These are phyloP conservation scores for Diadophis punctatus DNA, from an alignment of 2,113 vertebrate genomes.

Conservation along the genomic window DNA sequence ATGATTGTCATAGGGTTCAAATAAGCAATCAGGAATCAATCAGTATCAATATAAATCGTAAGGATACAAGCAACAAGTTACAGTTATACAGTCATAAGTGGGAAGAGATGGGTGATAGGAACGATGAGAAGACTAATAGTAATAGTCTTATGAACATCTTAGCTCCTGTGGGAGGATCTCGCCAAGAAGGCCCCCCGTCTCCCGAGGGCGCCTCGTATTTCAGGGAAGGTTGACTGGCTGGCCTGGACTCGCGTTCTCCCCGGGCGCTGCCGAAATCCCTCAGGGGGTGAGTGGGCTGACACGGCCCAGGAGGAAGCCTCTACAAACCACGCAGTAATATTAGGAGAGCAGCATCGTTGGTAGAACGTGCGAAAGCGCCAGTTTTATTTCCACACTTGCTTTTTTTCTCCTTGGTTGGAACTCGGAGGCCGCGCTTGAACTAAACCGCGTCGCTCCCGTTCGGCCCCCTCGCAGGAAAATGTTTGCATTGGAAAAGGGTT, in stretches of 20 bases:
- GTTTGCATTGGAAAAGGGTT: slow-evolving; percentile 31
- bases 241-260: not conserved
- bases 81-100: no score
- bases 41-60: no score
- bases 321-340: not conserved
- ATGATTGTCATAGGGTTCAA: no score
- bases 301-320: not conserved
- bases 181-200: not conserved
- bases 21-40: no score
- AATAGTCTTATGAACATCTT: no score
- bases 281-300: not conserved
- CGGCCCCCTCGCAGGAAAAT: not conserved
- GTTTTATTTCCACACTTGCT: not conserved
- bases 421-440: not conserved
- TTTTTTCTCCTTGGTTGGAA: not conserved
- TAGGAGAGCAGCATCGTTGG: not conserved
- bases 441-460: not conserved
- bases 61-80: no score
- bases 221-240: not conserved
- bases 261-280: not conserved
- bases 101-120: no score
- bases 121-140: no score
- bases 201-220: not conserved
- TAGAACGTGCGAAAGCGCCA: not conserved
- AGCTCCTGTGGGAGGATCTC: not conserved